Conservation (phyloP, 1,140 invertebrate genomes). For the Periplaneta americana region DNA sequence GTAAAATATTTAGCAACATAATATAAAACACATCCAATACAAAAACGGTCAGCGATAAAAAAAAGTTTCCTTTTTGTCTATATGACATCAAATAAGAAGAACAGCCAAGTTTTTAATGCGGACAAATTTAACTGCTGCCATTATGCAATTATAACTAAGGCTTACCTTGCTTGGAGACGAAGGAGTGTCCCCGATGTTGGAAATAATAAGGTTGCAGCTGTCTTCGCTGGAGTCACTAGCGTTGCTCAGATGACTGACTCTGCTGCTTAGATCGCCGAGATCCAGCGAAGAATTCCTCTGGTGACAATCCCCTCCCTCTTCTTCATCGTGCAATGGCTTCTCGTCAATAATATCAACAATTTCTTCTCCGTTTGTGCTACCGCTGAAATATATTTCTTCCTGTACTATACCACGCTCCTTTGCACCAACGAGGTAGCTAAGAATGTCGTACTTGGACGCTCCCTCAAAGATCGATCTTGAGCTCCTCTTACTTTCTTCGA, state of each 20-base stretch:
- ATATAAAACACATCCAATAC: too few species aligned
- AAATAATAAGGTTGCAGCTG: conserved; percentile 50
- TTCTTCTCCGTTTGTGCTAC: conserved; percentile 40
- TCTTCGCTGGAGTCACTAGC: conserved; percentile 49
- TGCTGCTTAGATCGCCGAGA: conserved; percentile 44
- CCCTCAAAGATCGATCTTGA: conserved; percentile 70
- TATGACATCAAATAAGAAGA: too few species aligned
- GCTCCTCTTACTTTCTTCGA: conserved; percentile 14
- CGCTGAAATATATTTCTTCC: conserved; percentile 24
- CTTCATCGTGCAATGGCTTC: background rate
- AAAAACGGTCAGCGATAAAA: too few species aligned
- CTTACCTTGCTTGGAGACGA: background rate
- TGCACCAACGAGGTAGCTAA: conserved; percentile 81
- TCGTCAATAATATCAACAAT: conserved; percentile 26
- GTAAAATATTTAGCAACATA: too few species aligned
- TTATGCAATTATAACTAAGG: too few species aligned
- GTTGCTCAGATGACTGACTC: conserved; percentile 48
- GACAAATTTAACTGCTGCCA: too few species aligned
- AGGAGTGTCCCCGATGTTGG: conserved; percentile 40
- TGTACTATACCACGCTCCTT: conserved; percentile 62
- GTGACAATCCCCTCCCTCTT: conserved; percentile 15
- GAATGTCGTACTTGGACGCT: conserved; percentile 81
- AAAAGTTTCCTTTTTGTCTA: too few species aligned
- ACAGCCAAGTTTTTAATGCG: too few species aligned
- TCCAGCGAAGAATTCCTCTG: background rate